phyloP scores from a whole-genome alignment of 1,140 invertebrate species.

The Cherax quadricarinatus region DNA sequence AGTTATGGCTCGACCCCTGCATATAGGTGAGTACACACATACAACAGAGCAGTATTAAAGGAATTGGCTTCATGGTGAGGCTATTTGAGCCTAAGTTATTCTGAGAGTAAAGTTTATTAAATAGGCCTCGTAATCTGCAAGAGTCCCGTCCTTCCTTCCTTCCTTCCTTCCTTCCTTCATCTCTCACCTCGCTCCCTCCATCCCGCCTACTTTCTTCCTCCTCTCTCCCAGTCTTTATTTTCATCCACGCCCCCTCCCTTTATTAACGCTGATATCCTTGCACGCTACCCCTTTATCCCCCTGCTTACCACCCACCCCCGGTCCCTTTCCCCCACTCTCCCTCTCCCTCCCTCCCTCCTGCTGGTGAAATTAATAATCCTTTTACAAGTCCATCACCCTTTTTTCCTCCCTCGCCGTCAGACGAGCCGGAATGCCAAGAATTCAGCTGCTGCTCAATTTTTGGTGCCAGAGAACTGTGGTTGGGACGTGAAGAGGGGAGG shows the following conservation, averaged over 20 bases:
- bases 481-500: constrained; percentile 37
- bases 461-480: constrained; percentile 49
- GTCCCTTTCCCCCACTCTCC: not conserved
- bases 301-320: not conserved
- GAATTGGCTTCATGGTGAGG: too few relatives aligned
- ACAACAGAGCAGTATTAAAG: too few relatives aligned
- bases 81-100: not conserved
- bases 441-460: constrained; percentile 44
- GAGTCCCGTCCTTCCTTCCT: not conserved
- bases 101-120: constrained; percentile 25
- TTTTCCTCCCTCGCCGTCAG: constrained; percentile 19
- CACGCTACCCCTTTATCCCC: not conserved
- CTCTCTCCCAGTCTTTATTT: not conserved
- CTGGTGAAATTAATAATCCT: constrained; percentile 60
- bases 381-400: constrained; percentile 42
- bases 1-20: too few relatives aligned
- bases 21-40: too few relatives aligned
- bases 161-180: not conserved
- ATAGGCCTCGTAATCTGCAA: not conserved
- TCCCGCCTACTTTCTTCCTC: not conserved
- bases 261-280: not conserved
- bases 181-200: not conserved
- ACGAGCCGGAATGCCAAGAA: constrained; percentile 53
- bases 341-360: not conserved
- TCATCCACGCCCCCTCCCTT: not conserved